These are phyloP conservation scores for Holacanthus passer DNA, from an alignment of 2,113 vertebrate genomes.

Conservation along the genomic window DNA sequence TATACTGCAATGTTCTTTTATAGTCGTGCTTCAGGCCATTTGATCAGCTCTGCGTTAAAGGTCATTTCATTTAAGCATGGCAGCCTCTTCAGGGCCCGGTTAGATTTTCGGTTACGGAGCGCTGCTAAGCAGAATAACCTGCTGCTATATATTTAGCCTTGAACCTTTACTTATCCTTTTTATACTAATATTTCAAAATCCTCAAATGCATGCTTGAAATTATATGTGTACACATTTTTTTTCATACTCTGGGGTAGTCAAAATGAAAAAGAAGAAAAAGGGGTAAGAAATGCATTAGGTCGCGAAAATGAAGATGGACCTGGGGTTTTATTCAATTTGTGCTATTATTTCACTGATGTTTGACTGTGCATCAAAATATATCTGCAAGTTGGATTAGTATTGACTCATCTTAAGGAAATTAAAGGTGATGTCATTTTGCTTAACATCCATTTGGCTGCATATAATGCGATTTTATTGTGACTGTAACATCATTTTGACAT, in stretches of 20 bases:
- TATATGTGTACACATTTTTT: not conserved
- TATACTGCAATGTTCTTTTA: slow-evolving; percentile 73
- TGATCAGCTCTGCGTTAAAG: slow-evolving; percentile 80
- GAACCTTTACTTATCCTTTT: slow-evolving; percentile 35
- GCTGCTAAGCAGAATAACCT: slow-evolving; percentile 62
- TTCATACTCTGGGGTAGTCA: slow-evolving; percentile 9
- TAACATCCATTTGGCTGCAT: slow-evolving; percentile 73
- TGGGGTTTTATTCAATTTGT: slow-evolving; percentile 61
- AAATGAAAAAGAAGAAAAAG: slow-evolving; percentile 10
- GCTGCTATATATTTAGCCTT: slow-evolving; percentile 50
- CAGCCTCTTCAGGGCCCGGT: slow-evolving; percentile 54
- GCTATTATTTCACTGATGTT: slow-evolving; percentile 56
- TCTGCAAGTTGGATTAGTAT: slow-evolving; percentile 74
- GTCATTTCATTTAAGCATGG: slow-evolving; percentile 77
- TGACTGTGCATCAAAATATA: slow-evolving; percentile 60
- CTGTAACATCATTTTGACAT: slow-evolving; percentile 75
- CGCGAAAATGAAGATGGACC: slow-evolving; percentile 55
- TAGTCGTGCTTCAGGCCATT: slow-evolving; percentile 72
- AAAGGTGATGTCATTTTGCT: slow-evolving; percentile 77
- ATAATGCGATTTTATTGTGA: slow-evolving; percentile 76
- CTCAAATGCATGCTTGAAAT: not conserved
- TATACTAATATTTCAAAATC: slow-evolving; percentile 35
- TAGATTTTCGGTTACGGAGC: slow-evolving; percentile 30
- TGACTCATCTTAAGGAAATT: slow-evolving; percentile 73
- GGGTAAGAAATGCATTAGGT: slow-evolving; percentile 23